Base-by-base conservation (phyloP, 2,797 vertebrate species). In the Cichlasoma orientale region DNA sequence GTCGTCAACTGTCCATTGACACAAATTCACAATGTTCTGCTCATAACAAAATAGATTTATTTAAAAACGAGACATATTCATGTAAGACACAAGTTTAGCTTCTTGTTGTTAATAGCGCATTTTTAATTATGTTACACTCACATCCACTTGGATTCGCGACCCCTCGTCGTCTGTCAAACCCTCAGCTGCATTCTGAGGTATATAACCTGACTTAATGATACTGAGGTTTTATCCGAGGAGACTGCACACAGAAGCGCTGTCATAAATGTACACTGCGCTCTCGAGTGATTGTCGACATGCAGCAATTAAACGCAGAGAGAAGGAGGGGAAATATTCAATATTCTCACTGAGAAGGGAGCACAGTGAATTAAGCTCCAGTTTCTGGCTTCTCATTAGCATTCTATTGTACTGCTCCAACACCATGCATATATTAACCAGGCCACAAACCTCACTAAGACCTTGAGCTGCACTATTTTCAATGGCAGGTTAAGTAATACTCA, bases 381-480 rank as follows among this genome's bases (percentile, higher is more conserved):
- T 59, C 21, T 75, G 53, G 44, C 78, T 44, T 19, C 82, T 77
- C 79, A 87, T 88, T 87, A 85, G 66, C 72, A 82, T 89, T 79
- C 68, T 25, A 74, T 63, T 81, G 80, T 84, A 54, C 73, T 27
- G 41, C 73, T 84, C 36, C 58, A 78, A 58, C 47, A 57, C 75
- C 23, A 52, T 47, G 55, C 55, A 36, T 52, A 55, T 56, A 71
- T 78, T 78, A 33, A 66, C 31, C 16, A 80, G 76, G 74, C 74
- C 74, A 74, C 74, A 89, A 63, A 84, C 61, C 66, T 85, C 72
- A 23, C 47, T 3, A 8, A 78, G 78, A 77, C 82, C 78, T 79
- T 77, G 55, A 80, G 58, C 56, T 55, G 52, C 16, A 18, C 23
- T 76, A 19, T 7, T 69, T 76, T 75, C 79, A 59, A 73, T 50